Evolutionary conservation across 1,140 invertebrate species (phyloP).

Genomic region (Galleria mellonella): DNA sequence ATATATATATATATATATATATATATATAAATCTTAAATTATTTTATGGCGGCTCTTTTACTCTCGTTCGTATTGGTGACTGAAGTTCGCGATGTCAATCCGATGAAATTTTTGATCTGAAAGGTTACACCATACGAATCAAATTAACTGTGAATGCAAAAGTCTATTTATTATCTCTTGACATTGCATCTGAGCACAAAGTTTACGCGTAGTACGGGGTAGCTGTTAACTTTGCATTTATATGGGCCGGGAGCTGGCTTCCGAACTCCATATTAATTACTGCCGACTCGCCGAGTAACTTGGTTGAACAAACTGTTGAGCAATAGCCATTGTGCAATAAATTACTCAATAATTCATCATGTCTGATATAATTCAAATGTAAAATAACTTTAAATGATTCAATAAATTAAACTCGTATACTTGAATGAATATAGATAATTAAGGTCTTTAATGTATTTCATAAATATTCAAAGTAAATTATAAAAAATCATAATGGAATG

Average conservation of each 20-base stretch:
- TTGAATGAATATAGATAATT: too few relatives aligned
- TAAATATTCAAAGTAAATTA: too few relatives aligned
- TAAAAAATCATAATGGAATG: too few relatives aligned
- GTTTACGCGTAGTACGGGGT: constrained; percentile 11
- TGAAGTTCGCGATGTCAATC: not conserved
- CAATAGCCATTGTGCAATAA: constrained; percentile 38
- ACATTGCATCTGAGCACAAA: constrained; percentile 2
- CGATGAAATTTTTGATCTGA: not conserved
- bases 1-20: too few relatives aligned
- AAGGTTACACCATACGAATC: not conserved
- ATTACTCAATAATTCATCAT: constrained; percentile 30
- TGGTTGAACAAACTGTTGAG: constrained; percentile 25
- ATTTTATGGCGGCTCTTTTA: constrained; percentile 1
- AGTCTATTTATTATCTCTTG: constrained; percentile 5
- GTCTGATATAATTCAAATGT: too few relatives aligned
- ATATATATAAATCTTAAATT: constrained; percentile 19
- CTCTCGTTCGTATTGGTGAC: constrained; percentile 1
- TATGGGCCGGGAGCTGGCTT: constrained; percentile 21
- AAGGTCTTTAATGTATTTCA: too few relatives aligned
- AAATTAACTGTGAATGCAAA: not conserved
- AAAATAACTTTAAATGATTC: too few relatives aligned
- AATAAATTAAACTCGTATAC: too few relatives aligned
- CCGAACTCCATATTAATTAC: constrained; percentile 38
- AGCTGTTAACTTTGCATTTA: constrained; percentile 24
- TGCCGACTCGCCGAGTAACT: constrained; percentile 22